Conservation (phyloP, 2,888 invertebrate species). For the Chymomyza procnemis region DNA sequence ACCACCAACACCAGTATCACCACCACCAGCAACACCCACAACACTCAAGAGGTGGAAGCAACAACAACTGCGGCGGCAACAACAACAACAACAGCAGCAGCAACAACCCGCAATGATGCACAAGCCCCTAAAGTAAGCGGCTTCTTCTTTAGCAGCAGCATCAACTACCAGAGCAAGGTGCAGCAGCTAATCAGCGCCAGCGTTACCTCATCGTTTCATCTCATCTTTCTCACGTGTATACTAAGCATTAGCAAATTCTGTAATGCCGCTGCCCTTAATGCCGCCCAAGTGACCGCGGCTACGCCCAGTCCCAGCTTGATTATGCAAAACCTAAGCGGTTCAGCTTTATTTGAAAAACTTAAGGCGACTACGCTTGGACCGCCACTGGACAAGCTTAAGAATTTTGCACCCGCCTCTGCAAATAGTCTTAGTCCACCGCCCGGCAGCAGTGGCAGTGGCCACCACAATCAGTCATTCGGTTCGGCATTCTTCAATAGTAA, state of each 20-base stretch:
- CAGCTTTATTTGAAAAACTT: constrained; percentile 70
- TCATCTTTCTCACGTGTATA: constrained; percentile 75
- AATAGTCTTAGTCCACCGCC: constrained; percentile 64
- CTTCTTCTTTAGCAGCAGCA: constrained; percentile 76
- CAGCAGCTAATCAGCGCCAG: constrained; percentile 78
- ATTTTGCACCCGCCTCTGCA: constrained; percentile 56
- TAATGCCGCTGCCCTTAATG: constrained; percentile 72
- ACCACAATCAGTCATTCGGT: constrained; percentile 17
- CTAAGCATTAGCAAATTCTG: constrained; percentile 76
- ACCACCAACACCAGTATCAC: constrained; percentile 8
- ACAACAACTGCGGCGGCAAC: constrained; percentile 12
- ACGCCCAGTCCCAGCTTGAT: constrained; percentile 61
- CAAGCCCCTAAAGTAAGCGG: constrained; percentile 46
- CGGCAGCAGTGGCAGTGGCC: constrained; percentile 14
- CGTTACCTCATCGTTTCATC: constrained; percentile 74
- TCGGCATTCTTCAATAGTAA: constrained; percentile 48
- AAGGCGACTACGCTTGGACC: constrained; percentile 63
- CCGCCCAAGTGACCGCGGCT: constrained; percentile 57
- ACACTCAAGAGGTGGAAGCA: constrained; percentile 6
- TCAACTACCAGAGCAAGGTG: constrained; percentile 75
- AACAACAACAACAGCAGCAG: constrained; percentile 15
- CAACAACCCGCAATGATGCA: not conserved
- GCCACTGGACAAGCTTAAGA: constrained; percentile 56
- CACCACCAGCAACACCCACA: constrained; percentile 11
- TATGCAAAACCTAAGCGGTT: constrained; percentile 68